Evolutionary conservation across 2,888 invertebrate species (phyloP), one percentile per base, ranked within the genome.

Genomic region (Dryocosmus kuriphilus): DNA sequence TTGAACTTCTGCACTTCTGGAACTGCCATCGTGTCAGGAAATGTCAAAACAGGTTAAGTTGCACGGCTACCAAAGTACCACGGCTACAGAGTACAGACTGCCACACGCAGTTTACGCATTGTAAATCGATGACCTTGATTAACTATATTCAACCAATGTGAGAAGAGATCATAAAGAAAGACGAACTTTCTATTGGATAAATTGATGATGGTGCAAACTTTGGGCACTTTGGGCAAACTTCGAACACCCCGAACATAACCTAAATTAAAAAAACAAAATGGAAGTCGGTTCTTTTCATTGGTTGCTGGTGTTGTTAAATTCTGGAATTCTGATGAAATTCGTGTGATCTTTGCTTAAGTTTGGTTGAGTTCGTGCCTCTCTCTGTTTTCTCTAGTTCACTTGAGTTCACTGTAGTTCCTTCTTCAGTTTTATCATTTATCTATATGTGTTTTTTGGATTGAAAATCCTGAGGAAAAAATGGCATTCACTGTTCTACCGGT

Each of bases 401-500:
- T n/a, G n/a, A n/a, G n/a, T n/a, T n/a, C 14, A 41, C 14, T 14
- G 1, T 57, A 6, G 22, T 24, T 57, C 11, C 14, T n/a, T 22
- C 30, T 30, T 27, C 30, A 30, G 8, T 71, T 71, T 71, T 51
- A 30, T 71, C 71, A 71, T 71, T 71, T 71, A n/a, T 30, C 4
- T 38, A 46, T 19, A 46, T 46, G 30, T 71, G 71, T 32, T 71
- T 71, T 27, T 67, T n/a, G n/a, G 27, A 51, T 51, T 30, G 46
- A 71, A 71, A 71, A 51, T 71, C 11, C 9, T 11, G 27, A 30
- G 30, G 46, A 30, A n/a, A 27, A 51, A 30, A 71, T 71, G 71
- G 71, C 71, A 51, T 71, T 71, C n/a, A 71, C 71, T 71, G 71
- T 30, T 71, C n/a, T 92, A 86, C 93, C 92, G 91, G 92, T 92